Conservation (phyloP, 2,113 vertebrate species). For the Phrynosoma platyrhinos region DNA sequence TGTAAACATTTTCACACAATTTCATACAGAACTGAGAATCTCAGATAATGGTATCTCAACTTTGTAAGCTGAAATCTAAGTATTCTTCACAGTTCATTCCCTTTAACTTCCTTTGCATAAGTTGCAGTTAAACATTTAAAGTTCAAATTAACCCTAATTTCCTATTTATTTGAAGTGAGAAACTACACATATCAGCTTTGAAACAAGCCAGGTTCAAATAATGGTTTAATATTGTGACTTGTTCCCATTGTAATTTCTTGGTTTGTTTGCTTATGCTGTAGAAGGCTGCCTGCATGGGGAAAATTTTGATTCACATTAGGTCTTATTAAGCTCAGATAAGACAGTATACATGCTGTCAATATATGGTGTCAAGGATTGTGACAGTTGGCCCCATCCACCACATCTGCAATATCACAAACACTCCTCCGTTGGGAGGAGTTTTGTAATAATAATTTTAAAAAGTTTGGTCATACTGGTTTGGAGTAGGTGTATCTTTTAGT, state of each 20-base stretch:
- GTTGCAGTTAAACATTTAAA: neutral
- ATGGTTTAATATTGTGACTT: neutral
- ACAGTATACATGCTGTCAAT: neutral
- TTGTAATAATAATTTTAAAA: too few relatives aligned
- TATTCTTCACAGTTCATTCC: neutral
- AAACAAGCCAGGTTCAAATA: neutral
- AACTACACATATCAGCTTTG: neutral
- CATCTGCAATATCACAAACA: too few relatives aligned
- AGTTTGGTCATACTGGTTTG: too few relatives aligned
- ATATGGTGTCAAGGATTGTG: neutral
- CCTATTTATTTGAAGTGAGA: neutral
- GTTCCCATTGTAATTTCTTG: neutral
- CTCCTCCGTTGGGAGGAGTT: too few relatives aligned
- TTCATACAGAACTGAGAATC: neutral
- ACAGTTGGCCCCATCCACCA: too few relatives aligned
- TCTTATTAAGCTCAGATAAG: neutral
- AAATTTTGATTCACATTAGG: neutral
- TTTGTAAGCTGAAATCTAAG: neutral
- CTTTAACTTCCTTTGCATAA: too few relatives aligned
- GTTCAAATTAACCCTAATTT: neutral
- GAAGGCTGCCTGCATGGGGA: neutral
- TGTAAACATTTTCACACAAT: neutral
- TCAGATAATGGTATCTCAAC: neutral
- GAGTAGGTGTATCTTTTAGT: too few relatives aligned
- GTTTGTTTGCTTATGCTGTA: neutral